A percentile compares a stretch with the other conserved stretches of the same genome.
Evolutionary conservation across 1,140 invertebrate species (phyloP).

Genomic region (Ruditapes philippinarum): DNA sequence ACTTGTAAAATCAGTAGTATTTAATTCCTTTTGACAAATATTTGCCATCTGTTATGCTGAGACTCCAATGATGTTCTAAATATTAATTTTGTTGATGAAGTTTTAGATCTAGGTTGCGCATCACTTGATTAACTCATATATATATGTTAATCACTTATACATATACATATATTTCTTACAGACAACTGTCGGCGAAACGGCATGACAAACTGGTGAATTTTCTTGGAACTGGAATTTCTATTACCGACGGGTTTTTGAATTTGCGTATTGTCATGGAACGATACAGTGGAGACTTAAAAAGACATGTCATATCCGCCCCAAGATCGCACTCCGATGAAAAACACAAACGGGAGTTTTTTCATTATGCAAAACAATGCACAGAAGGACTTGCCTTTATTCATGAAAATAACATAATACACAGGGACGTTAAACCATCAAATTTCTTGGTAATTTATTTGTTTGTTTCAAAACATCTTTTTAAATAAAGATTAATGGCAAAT

Average conservation of each 20-base stretch:
- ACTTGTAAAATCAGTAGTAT: no score
- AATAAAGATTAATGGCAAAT: no score
- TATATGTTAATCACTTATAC: no score
- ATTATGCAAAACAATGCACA: constrained; percentile 29
- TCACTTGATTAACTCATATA: no score
- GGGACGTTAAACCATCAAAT: constrained; percentile 39
- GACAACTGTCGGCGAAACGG: constrained; percentile 15
- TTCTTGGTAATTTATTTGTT: constrained; percentile 53
- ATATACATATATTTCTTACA: no score
- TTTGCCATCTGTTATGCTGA: no score
- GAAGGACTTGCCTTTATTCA: constrained; percentile 26
- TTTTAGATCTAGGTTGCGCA: no score
- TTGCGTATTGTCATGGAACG: constrained; percentile 34
- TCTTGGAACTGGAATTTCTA: background rate
- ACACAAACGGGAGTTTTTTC: background rate
- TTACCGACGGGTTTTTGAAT: background rate
- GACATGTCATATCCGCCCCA: background rate
- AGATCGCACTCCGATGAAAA: background rate
- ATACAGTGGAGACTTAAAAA: constrained; percentile 1
- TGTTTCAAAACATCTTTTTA: no score
- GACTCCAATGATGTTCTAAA: no score
- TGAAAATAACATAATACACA: constrained; percentile 34
- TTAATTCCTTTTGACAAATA: no score
- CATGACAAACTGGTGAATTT: constrained; percentile 21
- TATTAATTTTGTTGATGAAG: no score